Percentiles rank a stretch among this genome's conserved stretches.
Conservation (phyloP, 2,113 vertebrate species). For the Coryphaenoides rupestris region DNA sequence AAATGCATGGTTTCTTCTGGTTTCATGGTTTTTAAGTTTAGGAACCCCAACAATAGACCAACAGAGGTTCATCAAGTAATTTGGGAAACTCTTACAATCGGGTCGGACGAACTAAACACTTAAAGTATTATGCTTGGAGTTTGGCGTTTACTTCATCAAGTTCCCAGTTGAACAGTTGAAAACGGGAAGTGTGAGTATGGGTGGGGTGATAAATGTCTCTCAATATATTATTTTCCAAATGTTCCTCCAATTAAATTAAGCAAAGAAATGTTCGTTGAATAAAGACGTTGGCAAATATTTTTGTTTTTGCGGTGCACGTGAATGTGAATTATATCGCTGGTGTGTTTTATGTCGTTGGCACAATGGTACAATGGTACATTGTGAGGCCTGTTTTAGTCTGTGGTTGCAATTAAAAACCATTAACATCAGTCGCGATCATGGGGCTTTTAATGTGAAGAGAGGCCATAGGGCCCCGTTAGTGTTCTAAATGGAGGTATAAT, state of each 20-base stretch:
- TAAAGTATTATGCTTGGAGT: not conserved
- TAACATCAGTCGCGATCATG: too few relatives aligned
- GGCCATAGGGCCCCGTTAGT: too few relatives aligned
- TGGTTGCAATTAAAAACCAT: too few relatives aligned
- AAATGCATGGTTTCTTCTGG: too few relatives aligned
- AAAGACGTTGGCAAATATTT: not conserved
- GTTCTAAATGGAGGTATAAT: too few relatives aligned
- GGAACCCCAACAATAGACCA: not conserved
- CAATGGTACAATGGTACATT: too few relatives aligned
- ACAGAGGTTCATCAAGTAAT: not conserved
- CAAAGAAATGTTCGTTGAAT: not conserved
- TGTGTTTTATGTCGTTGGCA: too few relatives aligned
- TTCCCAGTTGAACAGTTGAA: not conserved
- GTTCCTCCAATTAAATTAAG: not conserved
- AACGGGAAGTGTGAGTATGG: not conserved
- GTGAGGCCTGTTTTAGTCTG: too few relatives aligned
- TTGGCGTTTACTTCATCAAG: not conserved
- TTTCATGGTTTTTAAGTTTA: too few relatives aligned
- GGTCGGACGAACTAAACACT: not conserved
- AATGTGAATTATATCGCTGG: not conserved
- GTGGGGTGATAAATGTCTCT: not conserved
- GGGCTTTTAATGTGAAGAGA: too few relatives aligned
- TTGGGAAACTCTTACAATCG: too few relatives aligned
- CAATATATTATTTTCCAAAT: not conserved
- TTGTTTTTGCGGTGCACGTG: not conserved